Evolutionary conservation across 2,113 vertebrate species (phyloP), one percentile per base, ranked within the genome.

Genomic region (Ictalurus punctatus): DNA sequence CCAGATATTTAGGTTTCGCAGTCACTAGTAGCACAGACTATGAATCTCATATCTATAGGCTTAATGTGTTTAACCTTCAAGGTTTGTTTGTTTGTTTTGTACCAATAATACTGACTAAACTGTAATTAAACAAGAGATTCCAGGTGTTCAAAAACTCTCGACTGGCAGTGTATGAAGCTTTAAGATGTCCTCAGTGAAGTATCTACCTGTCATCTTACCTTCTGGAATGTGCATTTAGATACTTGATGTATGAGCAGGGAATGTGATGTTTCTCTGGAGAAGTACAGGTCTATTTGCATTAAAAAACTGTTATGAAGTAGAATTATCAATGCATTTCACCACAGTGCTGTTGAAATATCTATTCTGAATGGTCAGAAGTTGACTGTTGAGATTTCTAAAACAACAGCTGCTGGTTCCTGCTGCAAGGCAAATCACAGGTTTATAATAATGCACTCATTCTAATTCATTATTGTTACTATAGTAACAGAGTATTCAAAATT

Each of bases 391-490:
- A 34, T 82, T 82, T 59, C 54, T 37, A 21, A 9, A 59, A 59
- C 54, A 37, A 30, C 56, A 34, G 56, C 56, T 37, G 19, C 14
- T 58, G 52, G 8, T 59, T 30, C 4, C 3, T 6, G 80, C 54
- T 59, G 19, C 56, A 59, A 37, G 30, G 8, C 17, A 59, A 82
- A 82, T 59, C 21, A 23, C 80, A 82, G 80, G 54, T 59, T 59
- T 59, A 59, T 82, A 58, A 82, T 59, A 34, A 82, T 59, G 56
- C 80, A 34, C 30, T 82, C 4, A 8, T 82, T 82, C 80, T 37
- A 82, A 58, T 82, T 19, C 56, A 59, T 82, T 23, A 37, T 30
- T 23, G 80, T 82, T 82, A 12, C 80, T 59, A 82, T 82, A 82
- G 80, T 82, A 82, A 82, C 54, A 59, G 52, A 58, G 34, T 54